Conservation (phyloP, 1,140 invertebrate species). For the Hydropsyche tenuis region DNA sequence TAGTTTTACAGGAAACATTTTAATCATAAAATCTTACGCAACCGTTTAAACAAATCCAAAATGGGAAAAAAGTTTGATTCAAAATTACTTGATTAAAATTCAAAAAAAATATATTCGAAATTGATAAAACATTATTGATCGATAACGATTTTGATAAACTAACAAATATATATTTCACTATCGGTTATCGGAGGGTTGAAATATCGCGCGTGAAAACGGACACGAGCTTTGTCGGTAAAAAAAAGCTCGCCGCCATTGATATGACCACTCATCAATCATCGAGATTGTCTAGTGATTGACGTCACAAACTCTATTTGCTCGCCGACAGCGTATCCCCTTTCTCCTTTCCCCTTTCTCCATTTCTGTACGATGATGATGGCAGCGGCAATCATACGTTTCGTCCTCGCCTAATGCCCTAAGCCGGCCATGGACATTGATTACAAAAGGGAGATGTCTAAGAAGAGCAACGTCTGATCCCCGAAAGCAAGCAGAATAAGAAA, state of each 20-base stretch:
- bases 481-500: neutral
- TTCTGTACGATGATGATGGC: too few species aligned
- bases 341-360: neutral
- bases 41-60: too few species aligned
- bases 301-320: constrained; percentile 24
- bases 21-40: too few species aligned
- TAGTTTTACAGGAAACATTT: too few species aligned
- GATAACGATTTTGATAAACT: neutral
- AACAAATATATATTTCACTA: neutral
- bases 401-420: neutral
- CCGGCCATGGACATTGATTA: neutral
- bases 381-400: neutral
- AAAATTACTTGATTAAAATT: too few species aligned
- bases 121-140: too few species aligned
- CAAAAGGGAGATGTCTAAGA: neutral
- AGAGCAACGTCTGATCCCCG: neutral
- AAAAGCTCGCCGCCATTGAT: constrained; percentile 47
- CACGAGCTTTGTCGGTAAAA: constrained; percentile 25
- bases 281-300: constrained; percentile 49
- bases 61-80: too few species aligned
- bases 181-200: neutral
- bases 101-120: too few species aligned
- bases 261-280: constrained; percentile 45
- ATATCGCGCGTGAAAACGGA: constrained; percentile 2
- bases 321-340: neutral